A percentile compares a stretch with the other conserved stretches of the same genome.
These are phyloP conservation scores for Microtus ochrogaster DNA, from an alignment of 2,113 vertebrate species.

Conservation along the genomic window DNA sequence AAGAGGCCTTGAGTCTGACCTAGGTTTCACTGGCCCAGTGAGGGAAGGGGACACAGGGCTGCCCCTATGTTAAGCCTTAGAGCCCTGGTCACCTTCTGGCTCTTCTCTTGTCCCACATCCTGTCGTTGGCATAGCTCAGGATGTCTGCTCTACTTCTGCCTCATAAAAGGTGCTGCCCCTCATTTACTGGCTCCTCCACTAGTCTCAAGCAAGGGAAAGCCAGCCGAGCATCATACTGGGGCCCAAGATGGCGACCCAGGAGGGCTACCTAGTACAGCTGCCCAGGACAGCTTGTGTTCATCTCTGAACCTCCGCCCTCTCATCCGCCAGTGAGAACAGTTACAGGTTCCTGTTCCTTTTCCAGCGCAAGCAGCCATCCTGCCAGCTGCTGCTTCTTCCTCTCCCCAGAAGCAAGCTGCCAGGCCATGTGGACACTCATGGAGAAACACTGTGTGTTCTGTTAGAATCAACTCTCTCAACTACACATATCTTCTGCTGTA, in stretches of 20 bases:
- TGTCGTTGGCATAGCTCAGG: neutral
- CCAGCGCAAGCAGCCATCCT: accelerated
- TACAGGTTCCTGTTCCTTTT: neutral
- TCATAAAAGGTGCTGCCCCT: neutral
- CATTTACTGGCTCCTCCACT: neutral
- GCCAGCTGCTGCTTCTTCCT: neutral
- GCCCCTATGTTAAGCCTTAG: neutral
- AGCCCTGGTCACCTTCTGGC: neutral
- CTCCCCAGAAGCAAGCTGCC: neutral
- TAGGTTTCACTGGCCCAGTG: accelerated
- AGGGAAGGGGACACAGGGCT: too few relatives aligned
- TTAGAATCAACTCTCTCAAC: neutral
- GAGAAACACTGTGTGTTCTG: neutral
- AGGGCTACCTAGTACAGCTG: neutral
- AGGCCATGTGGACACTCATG: too few relatives aligned
- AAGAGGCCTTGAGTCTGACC: neutral
- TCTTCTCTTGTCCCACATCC: neutral
- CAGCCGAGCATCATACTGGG: neutral
- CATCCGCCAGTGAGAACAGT: accelerated
- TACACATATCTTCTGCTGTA: neutral
- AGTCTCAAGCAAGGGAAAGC: neutral
- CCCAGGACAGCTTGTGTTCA: neutral
- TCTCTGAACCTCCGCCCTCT: neutral
- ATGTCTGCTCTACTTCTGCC: neutral
- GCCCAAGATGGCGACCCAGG: neutral